Evolutionary conservation across 1,140 invertebrate species (phyloP).

Genomic region (Coptotermes formosanus): DNA sequence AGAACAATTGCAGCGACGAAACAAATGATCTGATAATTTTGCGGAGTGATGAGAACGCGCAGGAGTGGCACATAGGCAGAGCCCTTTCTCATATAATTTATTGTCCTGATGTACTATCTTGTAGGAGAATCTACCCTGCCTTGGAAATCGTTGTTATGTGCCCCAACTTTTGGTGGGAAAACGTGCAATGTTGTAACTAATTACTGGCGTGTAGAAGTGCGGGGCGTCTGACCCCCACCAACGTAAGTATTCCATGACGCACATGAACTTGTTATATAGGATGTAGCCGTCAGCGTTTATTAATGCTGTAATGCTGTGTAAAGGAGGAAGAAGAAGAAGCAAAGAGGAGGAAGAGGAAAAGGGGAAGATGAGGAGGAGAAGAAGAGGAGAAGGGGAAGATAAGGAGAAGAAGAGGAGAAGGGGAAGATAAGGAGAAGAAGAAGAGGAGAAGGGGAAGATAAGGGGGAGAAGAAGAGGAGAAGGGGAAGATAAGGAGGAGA

Average conservation of each 20-base stretch:
- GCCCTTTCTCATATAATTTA: neutral
- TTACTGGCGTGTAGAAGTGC: neutral
- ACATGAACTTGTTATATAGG: neutral
- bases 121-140: neutral
- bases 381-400: too few species aligned
- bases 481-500: too few species aligned
- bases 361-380: too few species aligned
- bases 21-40: constrained; percentile 10
- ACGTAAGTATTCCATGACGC: neutral
- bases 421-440: too few species aligned
- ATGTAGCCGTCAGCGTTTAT: neutral
- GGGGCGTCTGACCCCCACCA: neutral
- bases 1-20: neutral
- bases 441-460: too few species aligned
- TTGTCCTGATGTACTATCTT: neutral
- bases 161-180: neutral
- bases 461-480: too few species aligned
- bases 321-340: too few species aligned
- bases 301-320: neutral
- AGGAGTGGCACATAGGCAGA: neutral
- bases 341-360: too few species aligned
- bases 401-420: too few species aligned
- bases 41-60: neutral
- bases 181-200: neutral
- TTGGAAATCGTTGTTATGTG: neutral